Evolutionary conservation across 2,113 vertebrate genomes (phyloP), one percentile per base, ranked within the genome.

Genomic region (Salvator merianae): DNA sequence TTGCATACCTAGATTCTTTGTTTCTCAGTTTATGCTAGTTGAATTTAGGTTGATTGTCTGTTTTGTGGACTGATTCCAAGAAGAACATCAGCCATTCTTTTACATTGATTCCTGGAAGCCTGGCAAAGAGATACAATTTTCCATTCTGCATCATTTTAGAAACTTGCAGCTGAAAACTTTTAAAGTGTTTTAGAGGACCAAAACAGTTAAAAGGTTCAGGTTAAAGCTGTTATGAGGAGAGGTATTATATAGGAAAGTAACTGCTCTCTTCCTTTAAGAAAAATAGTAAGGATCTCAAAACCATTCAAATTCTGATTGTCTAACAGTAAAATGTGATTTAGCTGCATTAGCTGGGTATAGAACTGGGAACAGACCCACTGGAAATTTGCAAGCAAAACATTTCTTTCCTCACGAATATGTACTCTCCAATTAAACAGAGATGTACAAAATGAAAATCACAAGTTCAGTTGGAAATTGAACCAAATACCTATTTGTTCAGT

Each of bases 241-340:
- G 92, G 88, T 88, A 89, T 82, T 91, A 91, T 80, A 90, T 88
- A 69, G 91, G 16, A 38, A 8, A 26, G 30, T 30, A 36, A 69
- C 65, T 83, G 16, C 5, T 0, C 88, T 93, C 93, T 90, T 91
- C 88, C 91, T 92, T 84, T 79, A 6, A 87, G 86, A 88, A 90
- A 59, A 88, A 90, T 84, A 85, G 80, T 92, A 87, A 59, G 55
- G 70, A 87, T 94, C 93, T 94, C 90, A 89, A 92, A 94, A 90
- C 68, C 53, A 2, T 93, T 94, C 90, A 94, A 81, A 81, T 91
- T 86, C 91, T 90, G 93, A 94, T 89, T 89, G 55, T 88, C 85
- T 78, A 84, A 89, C 89, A 93, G 88, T 90, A 94, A 94, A 94
- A 89, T 78, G 84, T 85, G 89, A 92, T 92, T 94, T 92, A 92